These are phyloP conservation scores for Drosophila auraria DNA, from an alignment of 1,140 invertebrate species.

Conservation along the genomic window DNA sequence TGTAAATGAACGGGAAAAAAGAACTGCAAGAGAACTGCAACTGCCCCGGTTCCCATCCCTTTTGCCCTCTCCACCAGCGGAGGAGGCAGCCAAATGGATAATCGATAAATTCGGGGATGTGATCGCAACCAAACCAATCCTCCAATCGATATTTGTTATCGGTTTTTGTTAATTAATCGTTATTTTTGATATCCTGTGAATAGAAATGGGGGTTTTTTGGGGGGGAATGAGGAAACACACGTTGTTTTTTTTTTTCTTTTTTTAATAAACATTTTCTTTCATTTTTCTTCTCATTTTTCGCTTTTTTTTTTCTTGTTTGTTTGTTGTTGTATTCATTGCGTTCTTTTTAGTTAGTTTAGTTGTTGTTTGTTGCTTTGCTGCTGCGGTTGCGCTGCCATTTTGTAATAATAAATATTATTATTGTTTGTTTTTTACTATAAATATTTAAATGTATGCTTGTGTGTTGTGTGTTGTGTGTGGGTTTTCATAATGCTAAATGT, in stretches of 20 bases:
- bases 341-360: conserved; percentile 52
- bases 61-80: conserved; percentile 5
- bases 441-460: conserved; percentile 64
- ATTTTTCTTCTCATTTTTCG: conserved; percentile 58
- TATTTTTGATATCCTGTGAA: conserved; percentile 26
- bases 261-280: conserved; percentile 77
- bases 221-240: conserved; percentile 60
- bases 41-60: background rate
- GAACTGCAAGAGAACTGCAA: conserved; percentile 18
- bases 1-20: conserved; percentile 27
- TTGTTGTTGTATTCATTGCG: conserved; percentile 62
- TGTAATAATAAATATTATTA: conserved; percentile 79
- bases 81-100: conserved; percentile 8
- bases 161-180: conserved; percentile 1
- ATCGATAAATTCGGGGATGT: background rate
- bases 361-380: conserved; percentile 48
- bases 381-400: conserved; percentile 51
- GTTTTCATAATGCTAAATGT: conserved; percentile 52
- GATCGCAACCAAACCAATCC: conserved; percentile 32
- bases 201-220: conserved; percentile 20
- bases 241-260: conserved; percentile 52
- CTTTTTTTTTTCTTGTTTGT: conserved; percentile 30
- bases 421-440: conserved; percentile 73
- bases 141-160: conserved; percentile 22
- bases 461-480: conserved; percentile 23